These are phyloP conservation scores for Adelphocoris suturalis DNA, from an alignment of 2,888 invertebrate genomes.

Conservation along the genomic window DNA sequence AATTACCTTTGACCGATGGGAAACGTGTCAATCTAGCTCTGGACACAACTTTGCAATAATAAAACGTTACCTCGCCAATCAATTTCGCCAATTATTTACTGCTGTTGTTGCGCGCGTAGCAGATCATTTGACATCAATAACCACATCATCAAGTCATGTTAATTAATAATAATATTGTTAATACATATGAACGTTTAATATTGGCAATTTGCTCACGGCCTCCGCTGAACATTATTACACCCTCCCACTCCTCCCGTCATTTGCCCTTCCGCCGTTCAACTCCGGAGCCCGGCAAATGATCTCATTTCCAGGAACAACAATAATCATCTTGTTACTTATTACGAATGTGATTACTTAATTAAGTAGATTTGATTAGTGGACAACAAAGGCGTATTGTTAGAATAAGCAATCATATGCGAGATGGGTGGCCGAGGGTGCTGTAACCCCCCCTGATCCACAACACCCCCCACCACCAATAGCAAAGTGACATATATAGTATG, in stretches of 20 bases:
- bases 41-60: too few species aligned
- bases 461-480: background rate
- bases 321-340: conserved; percentile 56
- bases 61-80: background rate
- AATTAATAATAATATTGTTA: conserved; percentile 69
- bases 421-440: conserved; percentile 30
- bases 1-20: too few species aligned
- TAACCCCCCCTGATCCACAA: background rate
- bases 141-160: conserved; percentile 63
- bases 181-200: conserved; percentile 63
- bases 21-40: too few species aligned
- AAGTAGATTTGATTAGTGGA: conserved; percentile 63
- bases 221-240: conserved; percentile 25
- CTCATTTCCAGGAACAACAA: conserved; percentile 61
- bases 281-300: conserved; percentile 12
- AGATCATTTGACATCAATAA: conserved; percentile 58
- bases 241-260: background rate
- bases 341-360: conserved; percentile 64
- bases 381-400: conserved; percentile 61
- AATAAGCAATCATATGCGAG: conserved; percentile 59
- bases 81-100: conserved; percentile 54
- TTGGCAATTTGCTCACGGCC: conserved; percentile 49
- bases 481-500: background rate
- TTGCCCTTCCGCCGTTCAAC: background rate
- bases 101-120: background rate